Evolutionary conservation across 2,113 vertebrate genomes (phyloP), one percentile per base, ranked within the genome.

Genomic region (Campylomormyrus tamandua): DNA sequence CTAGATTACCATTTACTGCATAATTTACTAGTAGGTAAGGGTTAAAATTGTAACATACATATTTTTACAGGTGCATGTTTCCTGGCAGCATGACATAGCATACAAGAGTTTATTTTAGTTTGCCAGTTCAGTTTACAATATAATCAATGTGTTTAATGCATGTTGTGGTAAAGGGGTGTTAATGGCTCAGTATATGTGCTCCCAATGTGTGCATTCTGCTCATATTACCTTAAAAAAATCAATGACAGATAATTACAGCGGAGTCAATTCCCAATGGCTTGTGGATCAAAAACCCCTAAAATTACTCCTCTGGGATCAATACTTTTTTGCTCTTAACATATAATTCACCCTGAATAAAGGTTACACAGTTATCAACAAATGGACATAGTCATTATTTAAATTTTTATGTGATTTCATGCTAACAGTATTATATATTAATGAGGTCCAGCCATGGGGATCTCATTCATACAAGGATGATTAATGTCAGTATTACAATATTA

Each of bases 401-500:
- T 50, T 87, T 66, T 89, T 24, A 77, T 86, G 56, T 70, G 27
- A 80, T 90, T 74, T 90, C 56, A 87, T 90, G 89, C 80, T 89
- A 56, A 89, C 89, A 48, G 89, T 39, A 85, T 89, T 31, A 85
- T 80, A 85, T 58, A 58, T 45, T 85, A 85, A 89, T 85, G 89
- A 89, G 80, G 52, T 53, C 42, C 53, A 45, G 19, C 56, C 88
- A 77, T 87, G n/a, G 50, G 83, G 58, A 70, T 87, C 83, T 87
- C 46, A 53, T 53, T 90, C 91, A 91, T 89, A 66, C 89, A 88
- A 92, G 86, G 89, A 87, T 7, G 77, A 77, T 89, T 89, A 90
- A 91, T 91, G 89, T 91, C 90, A 89, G 93, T 90, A 93, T 56
- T 92, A 39, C 89, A 92, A 92, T 93, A 27, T 52, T 53, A 15